These are phyloP conservation scores for Plebejus anna DNA, from an alignment of 2,888 invertebrate genomes.

Conservation along the genomic window DNA sequence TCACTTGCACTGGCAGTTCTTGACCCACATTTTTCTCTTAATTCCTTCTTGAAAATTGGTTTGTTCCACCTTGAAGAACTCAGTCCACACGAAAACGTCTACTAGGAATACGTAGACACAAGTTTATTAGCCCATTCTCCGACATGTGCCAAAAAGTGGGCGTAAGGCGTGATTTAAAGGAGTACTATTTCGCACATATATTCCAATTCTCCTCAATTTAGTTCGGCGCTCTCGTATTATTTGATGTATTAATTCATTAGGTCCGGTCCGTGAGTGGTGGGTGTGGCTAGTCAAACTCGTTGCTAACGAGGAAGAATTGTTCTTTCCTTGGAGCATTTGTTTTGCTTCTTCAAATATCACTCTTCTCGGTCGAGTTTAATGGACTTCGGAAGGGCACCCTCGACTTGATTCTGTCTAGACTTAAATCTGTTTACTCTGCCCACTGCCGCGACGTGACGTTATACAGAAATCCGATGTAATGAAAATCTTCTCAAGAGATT, in stretches of 20 bases:
- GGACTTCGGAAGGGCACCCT: not conserved
- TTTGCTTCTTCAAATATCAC: not conserved
- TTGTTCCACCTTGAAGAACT: not conserved
- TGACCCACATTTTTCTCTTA: not conserved
- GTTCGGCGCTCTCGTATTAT: not conserved
- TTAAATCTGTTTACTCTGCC: not conserved
- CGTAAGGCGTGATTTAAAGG: not conserved
- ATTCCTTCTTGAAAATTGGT: not conserved
- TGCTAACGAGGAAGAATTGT: conserved; percentile 6
- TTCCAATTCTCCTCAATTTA: conserved; percentile 16
- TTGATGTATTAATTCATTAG: conserved; percentile 19
- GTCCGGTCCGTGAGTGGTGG: not conserved
- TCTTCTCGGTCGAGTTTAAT: not conserved
- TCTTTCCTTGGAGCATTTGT: not conserved
- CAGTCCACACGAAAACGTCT: not conserved
- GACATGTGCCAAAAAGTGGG: conserved; percentile 30
- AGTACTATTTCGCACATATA: not conserved
- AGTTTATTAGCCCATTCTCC: not conserved
- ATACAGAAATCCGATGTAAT: not conserved
- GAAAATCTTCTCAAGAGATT: not conserved
- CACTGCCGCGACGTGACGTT: not conserved
- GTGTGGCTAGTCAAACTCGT: conserved; percentile 21
- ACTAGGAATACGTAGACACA: not conserved
- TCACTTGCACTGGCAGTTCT: not conserved
- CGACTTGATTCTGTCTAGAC: conserved; percentile 1